A percentile compares a stretch with the other conserved stretches of the same genome.
Evolutionary conservation across 2,888 invertebrate genomes (phyloP).

Genomic region (Chouioia cunea): DNA sequence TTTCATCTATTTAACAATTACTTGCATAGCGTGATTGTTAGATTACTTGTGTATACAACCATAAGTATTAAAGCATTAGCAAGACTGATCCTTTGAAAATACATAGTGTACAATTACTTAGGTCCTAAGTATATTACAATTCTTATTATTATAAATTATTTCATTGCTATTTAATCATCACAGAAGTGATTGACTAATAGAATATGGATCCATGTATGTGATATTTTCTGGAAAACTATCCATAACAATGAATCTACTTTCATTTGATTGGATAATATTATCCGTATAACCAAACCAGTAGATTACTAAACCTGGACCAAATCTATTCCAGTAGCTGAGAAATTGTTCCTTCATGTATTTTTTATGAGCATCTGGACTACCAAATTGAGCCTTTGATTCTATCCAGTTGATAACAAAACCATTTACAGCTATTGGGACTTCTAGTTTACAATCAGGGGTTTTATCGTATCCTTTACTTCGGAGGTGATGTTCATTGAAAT

Average conservation of each 20-base stretch:
- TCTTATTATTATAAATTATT: not conserved
- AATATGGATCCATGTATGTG: conserved; percentile 65
- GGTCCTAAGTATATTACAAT: not conserved
- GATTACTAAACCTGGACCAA: conserved; percentile 93
- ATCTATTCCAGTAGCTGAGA: conserved; percentile 92
- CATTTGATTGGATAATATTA: conserved; percentile 68
- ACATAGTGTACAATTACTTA: too few species aligned
- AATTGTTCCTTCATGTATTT: conserved; percentile 88
- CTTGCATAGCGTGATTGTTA: too few species aligned
- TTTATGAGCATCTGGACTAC: conserved; percentile 84
- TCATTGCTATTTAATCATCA: too few species aligned
- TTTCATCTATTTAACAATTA: too few species aligned
- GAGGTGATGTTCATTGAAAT: conserved; percentile 83
- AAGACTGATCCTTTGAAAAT: too few species aligned
- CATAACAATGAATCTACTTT: conserved; percentile 73
- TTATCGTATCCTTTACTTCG: conserved; percentile 90
- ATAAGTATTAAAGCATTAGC: too few species aligned
- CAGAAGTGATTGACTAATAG: conserved; percentile 33
- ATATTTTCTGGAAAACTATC: conserved; percentile 78
- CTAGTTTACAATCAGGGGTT: conserved; percentile 93
- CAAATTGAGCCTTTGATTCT: conserved; percentile 96
- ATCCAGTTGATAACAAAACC: conserved; percentile 94
- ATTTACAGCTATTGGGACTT: conserved; percentile 88
- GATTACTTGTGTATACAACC: too few species aligned
- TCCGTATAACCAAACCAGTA: conserved; percentile 95